These are phyloP conservation scores for Ctenoplectra terminalis DNA, from an alignment of 1,140 invertebrate species.

Conservation along the genomic window DNA sequence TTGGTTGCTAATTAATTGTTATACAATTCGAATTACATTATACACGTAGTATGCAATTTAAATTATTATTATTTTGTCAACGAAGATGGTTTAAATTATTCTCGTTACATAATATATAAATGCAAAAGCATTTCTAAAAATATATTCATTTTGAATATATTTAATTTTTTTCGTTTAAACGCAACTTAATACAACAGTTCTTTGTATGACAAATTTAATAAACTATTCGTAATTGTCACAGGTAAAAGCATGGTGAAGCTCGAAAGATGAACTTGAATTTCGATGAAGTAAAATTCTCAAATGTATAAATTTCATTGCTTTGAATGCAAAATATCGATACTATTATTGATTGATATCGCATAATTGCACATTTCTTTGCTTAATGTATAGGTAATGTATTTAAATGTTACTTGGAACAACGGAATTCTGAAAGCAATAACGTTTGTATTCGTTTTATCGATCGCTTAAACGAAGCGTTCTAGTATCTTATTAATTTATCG, in stretches of 20 bases:
- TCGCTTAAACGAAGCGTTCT: not conserved
- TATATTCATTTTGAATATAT: too few species aligned
- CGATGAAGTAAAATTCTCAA: not conserved
- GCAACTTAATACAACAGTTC: too few species aligned
- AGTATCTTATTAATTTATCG: conserved; percentile 18
- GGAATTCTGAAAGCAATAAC: conserved; percentile 49
- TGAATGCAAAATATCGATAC: not conserved
- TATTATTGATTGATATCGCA: not conserved
- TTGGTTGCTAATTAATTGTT: too few species aligned
- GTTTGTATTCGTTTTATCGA: conserved; percentile 38
- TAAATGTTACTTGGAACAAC: conserved; percentile 22
- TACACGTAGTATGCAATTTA: too few species aligned
- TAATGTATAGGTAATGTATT: not conserved
- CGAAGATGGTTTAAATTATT: too few species aligned
- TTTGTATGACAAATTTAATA: too few species aligned
- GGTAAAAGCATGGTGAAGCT: not conserved
- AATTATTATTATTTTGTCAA: too few species aligned
- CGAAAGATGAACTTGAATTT: not conserved
- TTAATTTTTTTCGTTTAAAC: too few species aligned
- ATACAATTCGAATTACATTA: too few species aligned
- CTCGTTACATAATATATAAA: too few species aligned
- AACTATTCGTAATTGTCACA: too few species aligned
- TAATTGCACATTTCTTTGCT: conserved; percentile 21
- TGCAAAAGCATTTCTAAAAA: too few species aligned
- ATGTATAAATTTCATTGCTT: not conserved